Evolutionary conservation across 2,888 invertebrate species (phyloP).

Genomic region (Drosophila prostipennis): DNA sequence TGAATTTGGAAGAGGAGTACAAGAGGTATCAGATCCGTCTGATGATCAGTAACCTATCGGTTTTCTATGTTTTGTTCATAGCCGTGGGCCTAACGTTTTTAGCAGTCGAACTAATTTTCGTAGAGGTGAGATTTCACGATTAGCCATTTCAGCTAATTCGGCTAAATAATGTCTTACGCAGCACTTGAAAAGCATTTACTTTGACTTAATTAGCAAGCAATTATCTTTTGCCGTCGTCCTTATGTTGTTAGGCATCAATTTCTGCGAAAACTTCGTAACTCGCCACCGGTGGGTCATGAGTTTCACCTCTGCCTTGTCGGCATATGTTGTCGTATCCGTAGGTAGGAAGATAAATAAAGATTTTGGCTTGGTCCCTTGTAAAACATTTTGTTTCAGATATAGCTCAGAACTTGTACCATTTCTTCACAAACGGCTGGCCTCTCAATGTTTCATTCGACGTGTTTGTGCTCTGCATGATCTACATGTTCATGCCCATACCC

Average conservation of each 20-base stretch:
- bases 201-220: background rate
- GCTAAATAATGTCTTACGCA: background rate
- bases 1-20: conserved; percentile 51
- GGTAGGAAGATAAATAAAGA: conserved; percentile 23
- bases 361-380: background rate
- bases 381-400: conserved; percentile 11
- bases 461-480: conserved; percentile 50
- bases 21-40: conserved; percentile 47
- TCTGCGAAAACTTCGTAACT: conserved; percentile 6
- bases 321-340: background rate
- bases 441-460: conserved; percentile 31
- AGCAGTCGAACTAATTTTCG: conserved; percentile 5
- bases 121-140: conserved; percentile 20
- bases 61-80: conserved; percentile 46
- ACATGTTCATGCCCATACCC: conserved; percentile 41
- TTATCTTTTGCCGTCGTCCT: background rate
- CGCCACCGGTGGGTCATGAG: conserved; percentile 27
- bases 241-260: conserved; percentile 35
- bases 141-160: too few relatives aligned
- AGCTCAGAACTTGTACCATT: conserved; percentile 17
- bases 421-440: background rate
- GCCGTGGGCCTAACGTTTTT: background rate
- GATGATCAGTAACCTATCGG: conserved; percentile 17
- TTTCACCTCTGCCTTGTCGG: conserved; percentile 16
- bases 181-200: background rate